Evolutionary conservation across 2,113 vertebrate species (phyloP).

Genomic region (Pterocles gutturalis): DNA sequence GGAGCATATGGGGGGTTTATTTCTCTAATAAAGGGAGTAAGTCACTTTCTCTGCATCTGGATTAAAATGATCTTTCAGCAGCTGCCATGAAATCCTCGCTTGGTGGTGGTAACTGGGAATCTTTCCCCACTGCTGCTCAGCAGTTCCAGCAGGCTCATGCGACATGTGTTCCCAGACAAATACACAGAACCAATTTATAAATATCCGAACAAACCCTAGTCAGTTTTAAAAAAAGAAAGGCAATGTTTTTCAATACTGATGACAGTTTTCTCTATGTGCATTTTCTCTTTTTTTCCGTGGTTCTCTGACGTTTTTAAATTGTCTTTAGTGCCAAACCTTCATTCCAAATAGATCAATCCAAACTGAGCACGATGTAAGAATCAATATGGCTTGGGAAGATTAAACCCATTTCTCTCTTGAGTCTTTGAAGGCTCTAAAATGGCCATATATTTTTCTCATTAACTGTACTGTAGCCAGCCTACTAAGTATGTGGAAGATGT

Average conservation of each 20-base stretch:
- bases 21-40: conserved; percentile 28
- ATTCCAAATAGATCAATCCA: conserved; percentile 63
- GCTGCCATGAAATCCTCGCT: neutral
- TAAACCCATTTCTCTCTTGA: conserved; percentile 32
- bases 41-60: neutral
- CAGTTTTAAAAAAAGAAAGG: neutral
- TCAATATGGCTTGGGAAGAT: conserved; percentile 33
- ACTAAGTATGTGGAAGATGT: neutral
- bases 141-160: neutral
- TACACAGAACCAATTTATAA: neutral
- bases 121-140: neutral
- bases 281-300: neutral
- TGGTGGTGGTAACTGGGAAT: neutral
- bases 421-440: conserved; percentile 24
- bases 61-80: conserved; percentile 51
- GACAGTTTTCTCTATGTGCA: neutral
- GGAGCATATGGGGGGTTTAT: conserved; percentile 17
- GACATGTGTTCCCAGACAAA: neutral
- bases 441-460: conserved; percentile 13
- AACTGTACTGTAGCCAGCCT: neutral
- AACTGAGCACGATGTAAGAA: conserved; percentile 14
- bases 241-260: neutral
- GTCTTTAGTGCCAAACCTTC: conserved; percentile 24
- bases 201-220: neutral
- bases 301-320: conserved; percentile 61